A percentile compares a stretch with the other conserved stretches of the same genome.
Evolutionary conservation across 2,113 vertebrate genomes (phyloP).

Genomic region (Rhodinocichla rosea): DNA sequence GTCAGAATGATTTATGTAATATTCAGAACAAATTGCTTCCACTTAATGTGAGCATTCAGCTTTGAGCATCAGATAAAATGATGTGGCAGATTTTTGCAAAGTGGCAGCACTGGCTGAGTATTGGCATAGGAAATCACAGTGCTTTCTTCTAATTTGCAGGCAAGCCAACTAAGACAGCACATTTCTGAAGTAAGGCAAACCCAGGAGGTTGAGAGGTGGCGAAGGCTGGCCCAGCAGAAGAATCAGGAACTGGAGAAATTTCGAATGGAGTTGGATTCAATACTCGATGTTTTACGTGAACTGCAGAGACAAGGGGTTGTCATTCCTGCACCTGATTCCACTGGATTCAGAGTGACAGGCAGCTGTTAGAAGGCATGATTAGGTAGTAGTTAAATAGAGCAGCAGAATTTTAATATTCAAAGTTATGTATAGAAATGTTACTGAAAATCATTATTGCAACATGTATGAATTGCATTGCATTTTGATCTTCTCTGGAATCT

Average conservation of each 20-base stretch:
- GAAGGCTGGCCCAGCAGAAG: constrained; percentile 80
- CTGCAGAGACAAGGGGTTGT: constrained; percentile 86
- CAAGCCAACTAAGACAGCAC: constrained; percentile 71
- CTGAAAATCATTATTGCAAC: not conserved
- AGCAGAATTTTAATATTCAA: not conserved
- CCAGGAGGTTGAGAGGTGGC: constrained; percentile 81
- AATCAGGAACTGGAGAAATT: constrained; percentile 86
- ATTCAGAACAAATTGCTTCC: not conserved
- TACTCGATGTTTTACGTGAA: constrained; percentile 86
- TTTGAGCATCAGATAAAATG: not conserved
- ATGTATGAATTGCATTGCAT: not conserved
- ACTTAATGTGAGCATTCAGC: not conserved
- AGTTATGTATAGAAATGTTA: not conserved
- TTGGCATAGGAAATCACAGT: not conserved
- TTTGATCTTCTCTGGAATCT: not conserved
- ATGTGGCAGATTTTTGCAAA: not conserved
- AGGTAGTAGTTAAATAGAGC: not conserved
- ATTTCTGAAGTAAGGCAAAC: constrained; percentile 64
- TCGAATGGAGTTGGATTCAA: constrained; percentile 87
- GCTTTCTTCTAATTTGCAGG: constrained; percentile 64
- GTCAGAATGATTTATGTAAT: not conserved
- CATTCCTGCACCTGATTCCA: constrained; percentile 64
- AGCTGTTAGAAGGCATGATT: constrained; percentile 7
- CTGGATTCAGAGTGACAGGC: not conserved
- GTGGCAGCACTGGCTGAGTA: accelerated